A percentile compares a stretch with the other conserved stretches of the same genome.
Conservation (phyloP, 2,113 vertebrate species). For the Otis tarda region DNA sequence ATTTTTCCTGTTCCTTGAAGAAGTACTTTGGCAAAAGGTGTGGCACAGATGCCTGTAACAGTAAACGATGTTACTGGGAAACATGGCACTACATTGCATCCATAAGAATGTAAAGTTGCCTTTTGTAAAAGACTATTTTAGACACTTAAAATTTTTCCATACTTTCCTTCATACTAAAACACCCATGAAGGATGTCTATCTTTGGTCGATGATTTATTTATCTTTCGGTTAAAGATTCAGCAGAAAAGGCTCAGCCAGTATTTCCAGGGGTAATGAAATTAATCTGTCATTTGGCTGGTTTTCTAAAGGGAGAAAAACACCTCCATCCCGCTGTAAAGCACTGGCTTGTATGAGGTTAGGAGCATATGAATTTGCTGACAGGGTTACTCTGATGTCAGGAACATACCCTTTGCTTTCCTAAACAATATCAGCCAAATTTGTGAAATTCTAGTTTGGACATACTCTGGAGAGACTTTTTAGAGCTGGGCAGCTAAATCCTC, state of each 20-base stretch:
- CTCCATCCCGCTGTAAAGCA: neutral
- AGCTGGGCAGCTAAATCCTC: neutral
- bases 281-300: neutral
- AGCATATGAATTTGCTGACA: neutral
- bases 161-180: neutral
- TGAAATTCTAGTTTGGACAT: neutral
- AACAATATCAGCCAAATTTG: neutral
- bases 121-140: neutral
- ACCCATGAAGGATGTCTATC: neutral
- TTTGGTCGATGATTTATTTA: neutral
- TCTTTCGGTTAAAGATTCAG: constrained; percentile 28
- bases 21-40: neutral
- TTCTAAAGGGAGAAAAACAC: neutral
- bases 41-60: neutral
- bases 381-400: neutral
- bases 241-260: neutral
- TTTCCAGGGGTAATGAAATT: constrained; percentile 13
- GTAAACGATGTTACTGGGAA: neutral
- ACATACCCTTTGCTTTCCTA: neutral
- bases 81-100: neutral
- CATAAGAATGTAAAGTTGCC: neutral
- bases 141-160: neutral
- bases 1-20: neutral
- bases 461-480: neutral
- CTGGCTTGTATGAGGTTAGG: neutral